phyloP scores from a whole-genome alignment of 2,113 vertebrate genomes.

The Calyptommatus sinebrachiatus region DNA sequence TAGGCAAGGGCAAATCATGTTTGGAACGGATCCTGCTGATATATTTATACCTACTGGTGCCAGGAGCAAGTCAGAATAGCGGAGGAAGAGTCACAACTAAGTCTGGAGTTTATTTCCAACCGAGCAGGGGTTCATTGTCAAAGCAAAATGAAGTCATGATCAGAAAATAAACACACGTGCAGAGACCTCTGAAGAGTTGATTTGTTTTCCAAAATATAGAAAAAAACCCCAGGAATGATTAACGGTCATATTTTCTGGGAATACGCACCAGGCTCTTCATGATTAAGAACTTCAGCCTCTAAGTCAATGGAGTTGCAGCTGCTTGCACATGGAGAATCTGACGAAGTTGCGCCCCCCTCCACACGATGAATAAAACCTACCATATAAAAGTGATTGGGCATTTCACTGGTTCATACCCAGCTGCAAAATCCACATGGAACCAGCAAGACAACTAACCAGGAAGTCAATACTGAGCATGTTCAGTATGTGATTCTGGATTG shows the following conservation, averaged over 20 bases:
- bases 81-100: conserved; percentile 5
- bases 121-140: conserved; percentile 4
- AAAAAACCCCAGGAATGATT: background rate
- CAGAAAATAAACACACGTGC: background rate
- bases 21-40: conserved; percentile 4
- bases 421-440: no score
- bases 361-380: no score
- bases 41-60: conserved; percentile 33
- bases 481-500: no score
- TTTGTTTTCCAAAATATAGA: background rate
- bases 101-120: conserved; percentile 24
- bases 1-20: conserved; percentile 10
- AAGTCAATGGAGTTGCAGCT: background rate
- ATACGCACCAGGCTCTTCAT: background rate
- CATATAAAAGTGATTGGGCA: no score
- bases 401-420: no score
- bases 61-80: conserved; percentile 10
- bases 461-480: no score
- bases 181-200: conserved; percentile 4
- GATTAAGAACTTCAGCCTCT: background rate
- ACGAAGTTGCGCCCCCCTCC: no score
- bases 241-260: conserved; percentile 7
- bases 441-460: no score
- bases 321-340: no score
- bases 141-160: conserved; percentile 1